Base-by-base conservation (phyloP, 2,888 invertebrate genomes). In the Glaucopsyche alexis region DNA sequence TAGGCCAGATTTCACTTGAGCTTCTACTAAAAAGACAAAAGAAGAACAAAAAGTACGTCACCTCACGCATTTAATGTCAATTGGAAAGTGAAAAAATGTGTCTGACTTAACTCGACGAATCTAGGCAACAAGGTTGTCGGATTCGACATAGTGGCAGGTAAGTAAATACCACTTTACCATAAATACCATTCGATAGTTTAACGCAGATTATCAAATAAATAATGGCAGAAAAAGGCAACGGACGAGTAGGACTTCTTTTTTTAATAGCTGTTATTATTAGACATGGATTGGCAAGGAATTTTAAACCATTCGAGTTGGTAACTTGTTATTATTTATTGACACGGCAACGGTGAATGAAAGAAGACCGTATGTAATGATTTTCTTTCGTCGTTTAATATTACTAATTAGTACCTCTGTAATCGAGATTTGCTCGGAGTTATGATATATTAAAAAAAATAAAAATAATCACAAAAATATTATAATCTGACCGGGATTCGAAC, bases 351-450 rank as follows among this genome's bases (percentile, higher is more conserved):
- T 42, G 42, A 42, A 42, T 42, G 7, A 42, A 42, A 7, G 8
- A 42, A 4, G 8, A 42, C 42, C 42, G 42, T 42, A 8, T 42
- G 6, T 7, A 0, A 29, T 29, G 4, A 42, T 42, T 42, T 42
- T 42, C 42, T 42, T 42, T 42, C 7, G 64, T 72, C 55, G 49
- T 29, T n/a, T 47, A 70, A 14, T 60, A 55, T 60, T 29, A 42
- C 7, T 7, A 3, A 42, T 42, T 42, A 7, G 42, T 89, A 96
- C 96, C 97, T 83, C 29, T 2, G 1, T 29, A 29, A 29, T 4
- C 29, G 29, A 29, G 29, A 2, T 29, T 29, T 29, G 29, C 29
- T 29, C 1, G 29, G 29, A 29, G 29, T 29, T 29, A 2, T 29
- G 29, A 29, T 29, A 29, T 3, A 29, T 29, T 29, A 29, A 29